phyloP scores from a whole-genome alignment of 2,888 invertebrate genomes.

The Aporophyla lueneburgensis region DNA sequence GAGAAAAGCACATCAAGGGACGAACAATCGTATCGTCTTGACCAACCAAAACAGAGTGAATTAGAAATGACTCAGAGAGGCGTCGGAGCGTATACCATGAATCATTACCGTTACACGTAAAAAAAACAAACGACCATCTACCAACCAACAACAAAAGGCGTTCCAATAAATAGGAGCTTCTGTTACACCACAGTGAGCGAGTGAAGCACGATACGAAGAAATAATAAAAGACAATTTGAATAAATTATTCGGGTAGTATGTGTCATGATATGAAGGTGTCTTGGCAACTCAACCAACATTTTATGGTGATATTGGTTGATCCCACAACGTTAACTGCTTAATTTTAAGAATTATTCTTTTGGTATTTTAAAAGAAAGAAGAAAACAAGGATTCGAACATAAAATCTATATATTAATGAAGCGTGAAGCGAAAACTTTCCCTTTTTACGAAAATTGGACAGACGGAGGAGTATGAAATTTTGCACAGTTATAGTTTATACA shows the following conservation, averaged over 20 bases:
- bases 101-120: conserved; percentile 73
- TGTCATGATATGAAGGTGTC: background rate
- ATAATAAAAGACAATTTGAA: background rate
- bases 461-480: too few relatives aligned
- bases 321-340: too few relatives aligned
- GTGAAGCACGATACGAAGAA: background rate
- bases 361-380: too few relatives aligned
- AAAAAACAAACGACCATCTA: conserved; percentile 78
- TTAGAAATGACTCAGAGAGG: conserved; percentile 48
- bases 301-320: too few relatives aligned
- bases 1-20: background rate
- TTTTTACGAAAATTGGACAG: too few relatives aligned
- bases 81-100: conserved; percentile 68
- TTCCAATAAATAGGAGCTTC: conserved; percentile 72
- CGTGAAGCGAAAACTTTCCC: too few relatives aligned
- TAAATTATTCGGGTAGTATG: background rate
- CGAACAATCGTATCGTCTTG: conserved; percentile 8
- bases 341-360: too few relatives aligned
- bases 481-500: too few relatives aligned
- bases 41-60: conserved; percentile 47
- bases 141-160: conserved; percentile 77
- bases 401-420: too few relatives aligned
- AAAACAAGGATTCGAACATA: too few relatives aligned
- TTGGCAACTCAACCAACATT: too few relatives aligned
- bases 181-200: conserved; percentile 70